These are phyloP conservation scores for Hippasteria phrygiana DNA, from an alignment of 53 echinoderm and acorn worm species.

Conservation along the genomic window DNA sequence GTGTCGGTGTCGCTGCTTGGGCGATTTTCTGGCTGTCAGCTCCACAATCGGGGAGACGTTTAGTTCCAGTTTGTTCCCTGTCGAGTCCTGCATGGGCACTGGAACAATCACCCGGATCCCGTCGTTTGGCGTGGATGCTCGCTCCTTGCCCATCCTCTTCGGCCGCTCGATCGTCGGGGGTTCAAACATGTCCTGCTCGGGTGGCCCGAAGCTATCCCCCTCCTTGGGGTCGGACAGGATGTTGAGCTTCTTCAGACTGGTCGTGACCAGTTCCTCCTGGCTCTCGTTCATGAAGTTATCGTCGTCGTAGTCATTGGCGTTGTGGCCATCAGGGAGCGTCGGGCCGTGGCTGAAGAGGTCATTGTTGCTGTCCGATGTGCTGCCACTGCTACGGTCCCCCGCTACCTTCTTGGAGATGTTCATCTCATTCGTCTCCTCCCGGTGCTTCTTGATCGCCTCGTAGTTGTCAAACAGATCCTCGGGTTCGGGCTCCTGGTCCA, in stretches of 20 bases:
- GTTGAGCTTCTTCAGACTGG: slow-evolving; percentile 91
- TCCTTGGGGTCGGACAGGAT: slow-evolving; percentile 74
- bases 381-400: slow-evolving; percentile 81
- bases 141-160: slow-evolving; percentile 56
- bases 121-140: slow-evolving; percentile 66
- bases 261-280: slow-evolving; percentile 71
- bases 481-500: slow-evolving; percentile 51
- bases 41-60: slow-evolving; percentile 56
- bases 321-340: slow-evolving; percentile 63
- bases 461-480: slow-evolving; percentile 85
- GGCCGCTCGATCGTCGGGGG: slow-evolving; percentile 69
- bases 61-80: slow-evolving; percentile 83
- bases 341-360: slow-evolving; percentile 78
- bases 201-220: slow-evolving; percentile 52
- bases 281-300: slow-evolving; percentile 50
- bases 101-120: slow-evolving; percentile 82
- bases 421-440: slow-evolving; percentile 59
- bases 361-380: slow-evolving; percentile 92
- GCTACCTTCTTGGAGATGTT: slow-evolving; percentile 64
- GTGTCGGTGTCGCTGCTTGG: slow-evolving; percentile 39
- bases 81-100: slow-evolving; percentile 85
- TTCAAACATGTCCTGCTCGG: slow-evolving; percentile 73
- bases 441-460: slow-evolving; percentile 60
- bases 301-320: slow-evolving; percentile 64
- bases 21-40: slow-evolving; percentile 32